Base-by-base conservation (phyloP, 2,888 invertebrate genomes). In the Pimpla rufipes region DNA sequence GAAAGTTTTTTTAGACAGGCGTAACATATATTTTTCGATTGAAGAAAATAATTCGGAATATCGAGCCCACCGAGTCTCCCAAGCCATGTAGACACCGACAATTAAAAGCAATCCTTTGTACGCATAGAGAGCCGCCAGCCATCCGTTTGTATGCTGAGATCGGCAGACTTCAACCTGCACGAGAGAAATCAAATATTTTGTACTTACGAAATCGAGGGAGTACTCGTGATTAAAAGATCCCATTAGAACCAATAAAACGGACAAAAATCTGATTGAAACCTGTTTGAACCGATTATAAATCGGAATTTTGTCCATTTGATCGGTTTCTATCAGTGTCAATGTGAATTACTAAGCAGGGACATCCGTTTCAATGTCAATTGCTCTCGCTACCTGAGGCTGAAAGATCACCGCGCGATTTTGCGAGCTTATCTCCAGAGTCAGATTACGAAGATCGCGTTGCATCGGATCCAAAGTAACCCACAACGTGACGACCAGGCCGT, bases 31-130 rank as follows among this genome's bases (percentile, higher is more conserved):
- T n/a, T 16, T 16, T 16, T 5, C 29, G 3, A 29, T 11, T 23
- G 62, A 37, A 23, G 37, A 10, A 83, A 81, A 57, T 21, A 68
- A 42, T 42, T 37, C 5, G 29, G 29, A 21, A 35, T 0, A 67
- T 16, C n/a, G n/a, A n/a, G 52, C 37, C n/a, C 89, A 94, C 94
- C 94, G 95, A 10, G 98, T 98, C 94, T 98, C 98, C 98, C 98
- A 98, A 0, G 98, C 98, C 98, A 98, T 98, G 94, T 98, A 98
- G 3, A 98, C 97, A 0, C 98, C 98, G 83, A 98, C 98, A 40
- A 98, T 95, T 16, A 98, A 95, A 18, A 98, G 94, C 0, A 98
- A 95, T 1, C 97, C 98, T 93, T 98, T 98, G 94, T 98, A 98
- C 8, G 96, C 97, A 93, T 98, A 98, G 11, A 98, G 95, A 0